These are phyloP conservation scores for Oxyruncus cristatus DNA, from an alignment of 2,113 vertebrate genomes.

Conservation along the genomic window DNA sequence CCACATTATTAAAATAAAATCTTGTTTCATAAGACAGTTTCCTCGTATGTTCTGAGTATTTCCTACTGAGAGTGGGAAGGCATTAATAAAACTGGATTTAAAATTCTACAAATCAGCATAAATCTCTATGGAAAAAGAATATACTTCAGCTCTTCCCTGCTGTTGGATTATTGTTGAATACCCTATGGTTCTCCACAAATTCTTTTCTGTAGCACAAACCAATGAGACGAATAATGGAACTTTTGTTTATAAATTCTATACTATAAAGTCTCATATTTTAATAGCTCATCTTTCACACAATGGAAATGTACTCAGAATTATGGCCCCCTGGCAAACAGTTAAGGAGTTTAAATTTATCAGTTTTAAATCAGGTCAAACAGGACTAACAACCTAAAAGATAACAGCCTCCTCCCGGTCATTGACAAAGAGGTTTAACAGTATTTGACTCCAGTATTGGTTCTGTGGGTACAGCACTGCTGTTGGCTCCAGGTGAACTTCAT, in stretches of 20 bases:
- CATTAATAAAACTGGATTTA: constrained; percentile 57
- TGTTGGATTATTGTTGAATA: constrained; percentile 41
- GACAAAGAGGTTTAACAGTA: neutral
- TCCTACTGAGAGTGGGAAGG: constrained; percentile 48
- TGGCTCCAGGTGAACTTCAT: neutral
- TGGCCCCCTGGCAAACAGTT: neutral
- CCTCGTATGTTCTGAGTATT: constrained; percentile 37
- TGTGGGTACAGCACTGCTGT: neutral
- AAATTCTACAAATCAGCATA: constrained; percentile 55
- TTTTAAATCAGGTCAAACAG: neutral
- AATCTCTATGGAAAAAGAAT: constrained; percentile 37
- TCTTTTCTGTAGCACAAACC: constrained; percentile 13
- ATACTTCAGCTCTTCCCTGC: constrained; percentile 6
- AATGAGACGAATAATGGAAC: neutral
- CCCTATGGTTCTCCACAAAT: neutral
- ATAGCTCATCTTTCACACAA: neutral
- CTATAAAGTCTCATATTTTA: neutral
- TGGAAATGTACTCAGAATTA: neutral
- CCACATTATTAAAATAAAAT: constrained; percentile 54
- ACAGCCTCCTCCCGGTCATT: neutral
- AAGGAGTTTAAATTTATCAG: neutral
- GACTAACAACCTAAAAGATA: neutral
- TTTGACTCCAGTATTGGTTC: neutral
- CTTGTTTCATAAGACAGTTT: constrained; percentile 41
- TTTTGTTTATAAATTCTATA: constrained; percentile 30